Conservation (phyloP, 2,888 invertebrate genomes). For the Petrolisthes cinctipes region DNA sequence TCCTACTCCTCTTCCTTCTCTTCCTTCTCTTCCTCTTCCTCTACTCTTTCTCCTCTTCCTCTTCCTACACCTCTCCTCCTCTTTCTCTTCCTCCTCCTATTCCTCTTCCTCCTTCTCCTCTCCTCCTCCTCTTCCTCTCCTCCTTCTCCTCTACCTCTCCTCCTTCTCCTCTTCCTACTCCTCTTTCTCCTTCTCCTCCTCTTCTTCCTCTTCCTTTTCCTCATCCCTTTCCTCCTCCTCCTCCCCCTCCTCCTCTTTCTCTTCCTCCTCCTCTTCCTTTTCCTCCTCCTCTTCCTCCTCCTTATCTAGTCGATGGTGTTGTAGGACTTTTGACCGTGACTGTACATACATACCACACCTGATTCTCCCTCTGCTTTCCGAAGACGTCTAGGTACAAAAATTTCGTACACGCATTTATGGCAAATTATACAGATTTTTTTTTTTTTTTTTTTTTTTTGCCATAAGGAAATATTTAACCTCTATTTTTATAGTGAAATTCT, state of each 20-base stretch:
- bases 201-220: background rate
- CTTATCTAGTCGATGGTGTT: no score
- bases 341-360: background rate
- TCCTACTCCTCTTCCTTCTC: background rate
- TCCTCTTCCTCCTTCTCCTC: background rate
- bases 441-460: no score
- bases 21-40: background rate
- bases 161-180: background rate
- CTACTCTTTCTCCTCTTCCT: background rate
- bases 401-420: no score
- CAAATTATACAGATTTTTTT: no score
- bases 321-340: no score
- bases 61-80: background rate
- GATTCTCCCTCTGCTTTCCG: background rate
- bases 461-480: no score
- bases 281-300: background rate
- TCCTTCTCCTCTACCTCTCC: background rate
- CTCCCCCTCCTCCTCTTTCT: background rate
- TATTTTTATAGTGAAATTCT: no score
- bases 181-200: background rate
- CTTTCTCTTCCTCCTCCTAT: background rate
- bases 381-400: background rate
- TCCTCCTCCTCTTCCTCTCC: background rate
- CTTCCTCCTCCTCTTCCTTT: background rate
- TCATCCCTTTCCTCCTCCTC: slow-evolving; percentile 2